Conservation (phyloP, 35 echinoderm and acorn worm species). For the Apostichopus californicus region DNA sequence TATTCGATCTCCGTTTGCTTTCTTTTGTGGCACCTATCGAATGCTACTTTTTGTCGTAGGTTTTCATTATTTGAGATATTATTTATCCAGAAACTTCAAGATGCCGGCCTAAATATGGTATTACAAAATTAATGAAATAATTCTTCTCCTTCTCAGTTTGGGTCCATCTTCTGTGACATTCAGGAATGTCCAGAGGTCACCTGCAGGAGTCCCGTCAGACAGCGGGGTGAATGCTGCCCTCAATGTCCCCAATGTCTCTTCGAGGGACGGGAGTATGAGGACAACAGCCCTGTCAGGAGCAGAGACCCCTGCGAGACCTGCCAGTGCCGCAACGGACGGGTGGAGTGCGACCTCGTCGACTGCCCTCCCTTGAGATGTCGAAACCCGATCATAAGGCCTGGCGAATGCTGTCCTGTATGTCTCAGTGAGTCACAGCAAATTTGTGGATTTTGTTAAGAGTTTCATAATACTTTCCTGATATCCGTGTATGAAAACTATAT, state of each 20-base stretch:
- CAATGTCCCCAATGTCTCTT: constrained; percentile 56
- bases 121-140: too few species aligned
- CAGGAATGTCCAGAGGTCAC: constrained; percentile 50
- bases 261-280: constrained; percentile 33
- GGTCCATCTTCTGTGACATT: constrained; percentile 69
- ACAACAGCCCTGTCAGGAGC: neutral
- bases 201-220: constrained; percentile 59
- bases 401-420: constrained; percentile 16
- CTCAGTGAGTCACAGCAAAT: neutral
- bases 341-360: constrained; percentile 4
- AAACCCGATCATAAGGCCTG: neutral
- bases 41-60: too few species aligned
- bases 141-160: constrained; percentile 26
- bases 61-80: too few species aligned
- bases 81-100: too few species aligned
- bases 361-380: constrained; percentile 19
- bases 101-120: too few species aligned
- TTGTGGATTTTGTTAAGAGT: neutral
- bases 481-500: too few species aligned
- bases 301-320: constrained; percentile 14
- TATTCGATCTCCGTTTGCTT: too few species aligned
- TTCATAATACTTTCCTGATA: neutral
- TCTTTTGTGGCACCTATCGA: too few species aligned
- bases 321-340: neutral
- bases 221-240: constrained; percentile 77